phyloP scores from a whole-genome alignment of 2,113 vertebrate genomes.

The Pontoporia blainvillei region DNA sequence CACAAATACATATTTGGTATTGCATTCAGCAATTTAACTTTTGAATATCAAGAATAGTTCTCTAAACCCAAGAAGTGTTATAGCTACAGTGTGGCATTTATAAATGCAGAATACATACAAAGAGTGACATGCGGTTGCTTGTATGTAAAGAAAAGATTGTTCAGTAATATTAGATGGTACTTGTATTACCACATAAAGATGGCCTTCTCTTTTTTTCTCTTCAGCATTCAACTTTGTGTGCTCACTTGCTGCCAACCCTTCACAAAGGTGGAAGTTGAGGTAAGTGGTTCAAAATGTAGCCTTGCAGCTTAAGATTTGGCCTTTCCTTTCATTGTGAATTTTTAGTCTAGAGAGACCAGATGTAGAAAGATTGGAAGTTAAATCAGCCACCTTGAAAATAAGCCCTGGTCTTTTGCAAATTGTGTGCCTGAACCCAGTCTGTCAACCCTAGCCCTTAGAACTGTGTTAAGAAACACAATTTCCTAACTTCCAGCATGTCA shows the following conservation, averaged over 20 bases:
- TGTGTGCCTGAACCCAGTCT: background rate
- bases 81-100: background rate
- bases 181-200: background rate
- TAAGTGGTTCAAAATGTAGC: slow-evolving; percentile 71
- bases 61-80: background rate
- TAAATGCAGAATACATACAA: background rate
- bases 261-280: slow-evolving; percentile 96
- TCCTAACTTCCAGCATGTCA: background rate
- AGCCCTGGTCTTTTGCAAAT: background rate
- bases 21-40: background rate
- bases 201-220: slow-evolving; percentile 41
- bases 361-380: background rate
- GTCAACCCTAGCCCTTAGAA: background rate
- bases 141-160: background rate
- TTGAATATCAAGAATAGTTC: background rate
- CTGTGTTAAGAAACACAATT: background rate
- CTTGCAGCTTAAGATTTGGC: background rate
- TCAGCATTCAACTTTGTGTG: slow-evolving; percentile 85
- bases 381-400: background rate
- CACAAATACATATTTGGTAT: background rate
- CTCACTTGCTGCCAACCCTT: slow-evolving; percentile 91
- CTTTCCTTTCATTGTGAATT: background rate
- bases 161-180: background rate
- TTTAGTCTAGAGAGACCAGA: background rate
- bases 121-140: background rate